Base-by-base conservation (phyloP, 2,113 vertebrate species). In the Lepidothrix coronata region DNA sequence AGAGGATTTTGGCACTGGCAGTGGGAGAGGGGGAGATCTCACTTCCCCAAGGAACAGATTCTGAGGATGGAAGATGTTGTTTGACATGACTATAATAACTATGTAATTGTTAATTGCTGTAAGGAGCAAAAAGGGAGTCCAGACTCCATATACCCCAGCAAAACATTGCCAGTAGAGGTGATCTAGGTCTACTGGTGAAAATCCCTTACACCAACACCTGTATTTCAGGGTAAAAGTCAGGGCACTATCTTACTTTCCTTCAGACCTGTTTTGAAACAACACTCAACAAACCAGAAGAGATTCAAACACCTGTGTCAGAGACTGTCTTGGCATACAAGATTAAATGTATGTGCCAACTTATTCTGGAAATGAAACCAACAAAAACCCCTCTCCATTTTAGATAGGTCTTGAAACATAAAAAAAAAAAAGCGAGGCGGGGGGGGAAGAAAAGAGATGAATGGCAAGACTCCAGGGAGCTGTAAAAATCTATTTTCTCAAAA, bases 1-100 rank as follows among this genome's bases (percentile, higher is more conserved):
- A 65, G 51, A 33, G 12, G 30, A 12, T 63, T 95, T 63, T 1
- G 2, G 54, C 28, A 39, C 8, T 0, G 0, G 28, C 4, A 5
- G 11, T 41, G 21, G 35, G 21, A 75, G 19, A 88, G 8, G 8
- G 6, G 16, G 4, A 82, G 62, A 85, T 46, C 31, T 12, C 31
- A 41, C 24, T n/a, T 70, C 28, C 31, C n/a, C 14, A 18, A 16
- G 27, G 54, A 83, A 37, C 28, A 72, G 68, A 72, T 23, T 39
- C 62, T 37, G 57, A 24, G 52, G 16, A 21, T 75, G 68, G 67
- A 65, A 84, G 74, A 62, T 30, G 17, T 66, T 22, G 12, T 15
- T 71, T 78, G 21, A 33, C 16, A 27, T 22, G 65, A 31, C 19
- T 67, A 9, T 1, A 1, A 24, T 27, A 76, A 55, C 12, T 49